Percentiles rank a stretch among this genome's conserved stretches.
These are phyloP conservation scores for Threskiornis aethiopicus DNA, from an alignment of 2,797 vertebrate species.

Conservation along the genomic window DNA sequence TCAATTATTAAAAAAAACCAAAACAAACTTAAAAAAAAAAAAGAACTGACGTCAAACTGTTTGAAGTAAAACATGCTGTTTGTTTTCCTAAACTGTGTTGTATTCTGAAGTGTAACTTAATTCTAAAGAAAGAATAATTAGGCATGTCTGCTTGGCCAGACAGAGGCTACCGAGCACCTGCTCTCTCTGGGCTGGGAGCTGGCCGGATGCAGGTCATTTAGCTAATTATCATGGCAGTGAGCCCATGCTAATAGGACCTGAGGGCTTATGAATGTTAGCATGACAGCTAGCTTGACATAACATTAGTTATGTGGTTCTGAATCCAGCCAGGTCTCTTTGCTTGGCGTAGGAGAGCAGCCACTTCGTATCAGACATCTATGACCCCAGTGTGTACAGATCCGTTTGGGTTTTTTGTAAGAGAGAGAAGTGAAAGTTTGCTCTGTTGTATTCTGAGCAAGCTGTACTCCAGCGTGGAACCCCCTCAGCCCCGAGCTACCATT, in stretches of 20 bases:
- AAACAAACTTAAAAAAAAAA: neutral
- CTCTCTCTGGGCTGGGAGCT: neutral
- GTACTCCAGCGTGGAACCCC: accelerated
- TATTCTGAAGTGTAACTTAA: neutral
- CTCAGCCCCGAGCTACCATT: accelerated
- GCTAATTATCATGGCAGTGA: conserved; percentile 36
- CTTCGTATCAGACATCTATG: neutral
- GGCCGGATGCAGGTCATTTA: conserved; percentile 36
- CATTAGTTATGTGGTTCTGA: neutral
- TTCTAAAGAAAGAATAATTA: neutral
- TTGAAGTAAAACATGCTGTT: neutral
- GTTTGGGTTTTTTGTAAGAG: neutral
- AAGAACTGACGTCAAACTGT: neutral
- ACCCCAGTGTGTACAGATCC: neutral
- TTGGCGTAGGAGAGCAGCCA: neutral
- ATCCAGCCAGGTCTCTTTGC: neutral
- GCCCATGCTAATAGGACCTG: conserved; percentile 15
- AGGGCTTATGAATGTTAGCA: neutral
- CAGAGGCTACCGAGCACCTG: conserved; percentile 22
- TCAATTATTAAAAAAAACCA: neutral
- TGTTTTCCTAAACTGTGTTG: neutral
- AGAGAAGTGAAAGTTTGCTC: neutral
- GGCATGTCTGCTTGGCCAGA: neutral
- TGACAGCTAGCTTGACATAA: neutral
- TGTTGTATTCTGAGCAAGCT: neutral